Evolutionary conservation across 2,888 invertebrate species (phyloP), one percentile per base, ranked within the genome.

Genomic region (Hirtodrosophila cameraria): DNA sequence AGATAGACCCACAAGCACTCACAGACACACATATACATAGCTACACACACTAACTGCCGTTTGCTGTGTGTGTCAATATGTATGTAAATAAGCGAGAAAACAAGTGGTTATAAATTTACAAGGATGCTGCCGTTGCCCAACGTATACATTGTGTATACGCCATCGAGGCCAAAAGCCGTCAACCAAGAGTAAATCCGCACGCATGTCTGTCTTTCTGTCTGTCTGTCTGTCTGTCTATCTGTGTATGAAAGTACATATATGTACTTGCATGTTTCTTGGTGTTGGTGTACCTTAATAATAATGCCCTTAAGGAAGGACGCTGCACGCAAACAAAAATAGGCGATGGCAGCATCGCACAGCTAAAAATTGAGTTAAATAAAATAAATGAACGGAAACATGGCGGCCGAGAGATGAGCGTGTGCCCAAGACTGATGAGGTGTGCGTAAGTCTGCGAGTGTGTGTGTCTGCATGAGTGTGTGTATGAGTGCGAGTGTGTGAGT

Each of bases 31-130:
- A n/a, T n/a, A n/a, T n/a, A n/a, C n/a, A n/a, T n/a, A n/a, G n/a
- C n/a, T n/a, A 38, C 48, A 30, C 52, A 35, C 52, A 60, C 61
- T 54, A 57, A 58, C 71, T 66, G 78, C 41, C 53, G 59, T 50
- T 78, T 55, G 69, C 55, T 71, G 42, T 75, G 65, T 75, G 65
- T 71, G 86, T 82, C 83, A 79, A 85, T 83, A 76, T 86, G 81
- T 82, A 82, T 86, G 82, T 86, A 86, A 82, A 82, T 82, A 86
- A 71, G 77, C 77, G 84, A 65, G 63, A 86, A 73, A 83, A 82
- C 86, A 82, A 82, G 82, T 82, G 86, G 82, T 85, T 81, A 80
- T 84, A 80, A 81, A 84, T 84, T 80, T 84, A 75, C 75, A 81
- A 81, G 67, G 75, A 75, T 73, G 73, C 78, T 55, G 55, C 69